Evolutionary conservation across 2,113 vertebrate genomes (phyloP).

Genomic region (Ameiurus melas): DNA sequence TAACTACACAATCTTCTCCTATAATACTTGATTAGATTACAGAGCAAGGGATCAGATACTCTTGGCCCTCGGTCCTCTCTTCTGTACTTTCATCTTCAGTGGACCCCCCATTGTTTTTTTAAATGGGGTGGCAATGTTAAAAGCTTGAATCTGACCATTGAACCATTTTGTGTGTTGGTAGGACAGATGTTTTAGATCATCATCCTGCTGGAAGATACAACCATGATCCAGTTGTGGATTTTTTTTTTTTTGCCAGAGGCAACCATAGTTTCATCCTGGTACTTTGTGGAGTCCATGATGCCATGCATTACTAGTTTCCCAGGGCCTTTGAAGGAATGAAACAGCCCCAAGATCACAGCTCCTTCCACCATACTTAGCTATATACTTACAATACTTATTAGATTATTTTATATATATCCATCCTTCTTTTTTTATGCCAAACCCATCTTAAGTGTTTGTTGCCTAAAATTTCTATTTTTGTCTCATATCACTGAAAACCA

Average conservation of each 20-base stretch:
- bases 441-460: no score
- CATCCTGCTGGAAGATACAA: neutral
- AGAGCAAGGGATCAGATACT: neutral
- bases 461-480: no score
- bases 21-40: neutral
- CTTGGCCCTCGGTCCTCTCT: neutral
- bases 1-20: neutral
- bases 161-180: neutral
- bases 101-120: no score
- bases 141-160: neutral
- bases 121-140: no score
- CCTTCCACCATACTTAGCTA: neutral
- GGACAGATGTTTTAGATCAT: neutral
- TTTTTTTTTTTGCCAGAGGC: neutral
- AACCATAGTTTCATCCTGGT: neutral
- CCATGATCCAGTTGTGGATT: neutral
- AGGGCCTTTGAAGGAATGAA: neutral
- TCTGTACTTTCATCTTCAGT: neutral
- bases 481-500: neutral
- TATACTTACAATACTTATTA: no score
- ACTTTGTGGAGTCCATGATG: neutral
- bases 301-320: no score
- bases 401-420: no score
- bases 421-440: neutral
- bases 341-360: neutral